These are phyloP conservation scores for Drosophila setosimentum DNA, from an alignment of 2,888 invertebrate genomes.

Conservation along the genomic window DNA sequence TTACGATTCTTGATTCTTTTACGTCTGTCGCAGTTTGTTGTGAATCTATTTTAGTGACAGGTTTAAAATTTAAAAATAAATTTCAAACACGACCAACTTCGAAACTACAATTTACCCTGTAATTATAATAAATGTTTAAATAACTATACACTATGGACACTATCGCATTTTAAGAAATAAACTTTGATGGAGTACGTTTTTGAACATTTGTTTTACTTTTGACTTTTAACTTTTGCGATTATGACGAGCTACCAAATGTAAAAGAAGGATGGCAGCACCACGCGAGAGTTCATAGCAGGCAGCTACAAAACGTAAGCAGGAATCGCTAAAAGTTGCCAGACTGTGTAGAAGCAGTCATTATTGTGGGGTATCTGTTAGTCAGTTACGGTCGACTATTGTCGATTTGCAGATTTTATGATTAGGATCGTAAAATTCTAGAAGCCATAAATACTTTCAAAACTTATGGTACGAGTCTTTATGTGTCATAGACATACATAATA, in stretches of 20 bases:
- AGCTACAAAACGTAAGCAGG: not conserved
- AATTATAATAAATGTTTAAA: not conserved
- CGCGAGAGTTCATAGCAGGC: not conserved
- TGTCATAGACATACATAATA: slow-evolving; percentile 37
- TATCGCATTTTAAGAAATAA: not conserved
- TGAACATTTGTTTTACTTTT: not conserved
- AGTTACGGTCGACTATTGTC: too few relatives aligned
- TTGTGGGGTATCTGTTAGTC: slow-evolving; percentile 14
- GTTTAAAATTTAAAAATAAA: slow-evolving; percentile 55
- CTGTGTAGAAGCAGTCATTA: not conserved
- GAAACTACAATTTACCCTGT: slow-evolving; percentile 6
- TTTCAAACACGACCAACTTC: slow-evolving; percentile 10
- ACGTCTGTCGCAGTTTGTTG: slow-evolving; percentile 42
- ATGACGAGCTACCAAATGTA: not conserved
- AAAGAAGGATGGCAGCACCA: not conserved
- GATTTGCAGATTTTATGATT: slow-evolving; percentile 56
- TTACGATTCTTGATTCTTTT: slow-evolving; percentile 20
- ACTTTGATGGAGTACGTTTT: not conserved
- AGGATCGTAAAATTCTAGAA: slow-evolving; percentile 66
- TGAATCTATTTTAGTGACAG: slow-evolving; percentile 55
- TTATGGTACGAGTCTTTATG: slow-evolving; percentile 21
- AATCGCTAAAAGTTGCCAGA: not conserved
- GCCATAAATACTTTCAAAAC: slow-evolving; percentile 55
- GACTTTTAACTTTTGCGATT: not conserved
- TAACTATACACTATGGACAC: not conserved